Evolutionary conservation across 1,140 invertebrate species (phyloP).

Genomic region (Drosophila pseudoobscura): DNA sequence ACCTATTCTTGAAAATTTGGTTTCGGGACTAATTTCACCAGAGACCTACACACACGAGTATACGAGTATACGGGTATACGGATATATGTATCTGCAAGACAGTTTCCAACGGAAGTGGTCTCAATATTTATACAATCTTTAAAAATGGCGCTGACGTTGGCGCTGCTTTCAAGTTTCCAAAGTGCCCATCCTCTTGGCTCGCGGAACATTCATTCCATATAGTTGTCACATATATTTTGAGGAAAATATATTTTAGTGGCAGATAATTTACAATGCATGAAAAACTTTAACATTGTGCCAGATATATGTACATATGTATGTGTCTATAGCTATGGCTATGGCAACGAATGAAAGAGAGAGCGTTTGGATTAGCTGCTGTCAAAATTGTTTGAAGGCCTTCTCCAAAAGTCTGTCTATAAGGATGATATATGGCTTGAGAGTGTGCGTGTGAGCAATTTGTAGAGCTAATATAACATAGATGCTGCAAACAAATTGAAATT

Average conservation of each 20-base stretch:
- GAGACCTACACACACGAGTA: slow-evolving; percentile 3
- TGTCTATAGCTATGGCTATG: too few species aligned
- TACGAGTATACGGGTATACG: too few species aligned
- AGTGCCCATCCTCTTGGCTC: slow-evolving; percentile 10
- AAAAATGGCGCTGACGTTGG: slow-evolving; percentile 79
- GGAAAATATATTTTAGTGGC: slow-evolving; percentile 43
- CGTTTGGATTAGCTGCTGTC: slow-evolving; percentile 62
- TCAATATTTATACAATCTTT: slow-evolving; percentile 65
- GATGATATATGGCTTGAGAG: slow-evolving; percentile 31
- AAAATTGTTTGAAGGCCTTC: slow-evolving; percentile 61
- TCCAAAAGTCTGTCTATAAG: slow-evolving; percentile 9
- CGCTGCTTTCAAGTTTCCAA: slow-evolving; percentile 41
- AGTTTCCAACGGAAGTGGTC: slow-evolving; percentile 70
- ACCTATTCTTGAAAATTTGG: slow-evolving; percentile 58
- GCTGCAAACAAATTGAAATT: too few species aligned
- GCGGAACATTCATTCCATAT: slow-evolving; percentile 39
- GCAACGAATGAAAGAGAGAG: slow-evolving; percentile 15
- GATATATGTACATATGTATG: neutral
- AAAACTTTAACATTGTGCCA: slow-evolving; percentile 43
- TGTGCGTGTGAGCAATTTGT: neutral
- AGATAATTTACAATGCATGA: slow-evolving; percentile 63
- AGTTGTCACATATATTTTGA: slow-evolving; percentile 63
- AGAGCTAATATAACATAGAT: slow-evolving; percentile 9
- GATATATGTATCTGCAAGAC: neutral
- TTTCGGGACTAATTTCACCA: slow-evolving; percentile 42